Evolutionary conservation across 1,140 invertebrate genomes (phyloP), one percentile per base, ranked within the genome.

Genomic region (Epicauta chinensis): DNA sequence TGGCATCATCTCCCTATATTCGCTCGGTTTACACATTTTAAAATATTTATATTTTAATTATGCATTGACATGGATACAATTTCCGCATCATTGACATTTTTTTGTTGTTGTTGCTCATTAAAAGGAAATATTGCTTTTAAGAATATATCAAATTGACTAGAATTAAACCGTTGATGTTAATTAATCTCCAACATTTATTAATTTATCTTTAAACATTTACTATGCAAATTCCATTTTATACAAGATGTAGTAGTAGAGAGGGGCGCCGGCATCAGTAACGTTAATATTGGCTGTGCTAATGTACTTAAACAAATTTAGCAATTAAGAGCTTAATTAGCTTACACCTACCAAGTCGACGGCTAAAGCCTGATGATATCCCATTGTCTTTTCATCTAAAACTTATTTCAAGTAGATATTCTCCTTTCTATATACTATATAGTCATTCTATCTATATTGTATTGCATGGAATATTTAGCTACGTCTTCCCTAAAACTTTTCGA

Each of bases 231-330:
- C 23, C 23, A 23, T 23, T 23, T 23, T 23, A 23, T 23, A 23
- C 23, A 23, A 23, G 23, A n/a, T n/a, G n/a, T n/a, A n/a, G n/a
- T n/a, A n/a, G 44, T 40, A 48, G 40, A 39, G 37, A 40, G 44
- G 30, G 50, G 44, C 30, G 37, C 47, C 49, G 31, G 51, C 51
- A 36, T 16, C 47, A 3, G 49, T 16, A 42, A 48, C 41, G 55
- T 52, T 58, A 58, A 58, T 53, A 58, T 58, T 58, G 55, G 51
- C 55, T 58, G 39, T 40, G 46, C 42, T 58, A 56, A 56, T 56
- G 54, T 56, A 46, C 40, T 56, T 56, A 56, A 56, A 56, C 54
- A 56, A 56, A 56, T 56, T 56, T 45, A 52, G 48, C 54, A 56
- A 56, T 56, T 56, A 56, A 52, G 54, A 45, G 37, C 49, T 42